Base-by-base conservation (phyloP, 2,797 vertebrate species). In the Lates japonicus region DNA sequence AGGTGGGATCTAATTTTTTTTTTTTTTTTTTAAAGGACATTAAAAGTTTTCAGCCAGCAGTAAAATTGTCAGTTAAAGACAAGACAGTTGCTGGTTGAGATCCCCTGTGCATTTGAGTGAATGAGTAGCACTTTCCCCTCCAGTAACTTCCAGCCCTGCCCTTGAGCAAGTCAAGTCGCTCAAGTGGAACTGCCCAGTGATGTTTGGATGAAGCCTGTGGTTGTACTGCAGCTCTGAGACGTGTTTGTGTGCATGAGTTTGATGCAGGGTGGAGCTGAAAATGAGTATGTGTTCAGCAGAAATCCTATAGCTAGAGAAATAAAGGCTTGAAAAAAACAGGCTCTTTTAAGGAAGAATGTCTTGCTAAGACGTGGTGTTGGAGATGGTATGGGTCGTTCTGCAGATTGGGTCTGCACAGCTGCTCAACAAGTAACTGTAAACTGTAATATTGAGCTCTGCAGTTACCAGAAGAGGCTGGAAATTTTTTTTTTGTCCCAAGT, bases 161-260 rank as follows among this genome's bases (percentile, higher is more conserved):
- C 76, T 86, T 87, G 86, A 87, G 86, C 90, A 90, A 89, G 80
- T 64, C 42, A 25, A 55, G 63, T 57, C 70, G 83, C 71, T 87
- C 31, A 33, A 76, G 80, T 79, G 86, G 81, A 88, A 85, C 82
- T 59, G 74, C 70, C 49, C 69, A 4, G 74, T 46, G 58, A 79
- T 86, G 81, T 90, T 73, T 82, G 74, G 76, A 62, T 73, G 72
- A 83, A 82, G 78, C 78, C 71, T 59, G 83, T 63, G 71, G 75
- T 71, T 67, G 74, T 65, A 65, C 63, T 67, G 81, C 67, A 64
- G 74, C 82, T 83, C 85, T 85, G 75, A 78, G 76, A 63, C 61
- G 49, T 80, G 65, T 39, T 29, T 72, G 66, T 78, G 80, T 76
- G 68, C 71, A 65, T 35, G 55, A 57, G 62, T 78, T 54, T 84